A percentile compares a stretch with the other conserved stretches of the same genome.
Conservation (phyloP, 2,888 invertebrate genomes). For the Ligdia adustata region DNA sequence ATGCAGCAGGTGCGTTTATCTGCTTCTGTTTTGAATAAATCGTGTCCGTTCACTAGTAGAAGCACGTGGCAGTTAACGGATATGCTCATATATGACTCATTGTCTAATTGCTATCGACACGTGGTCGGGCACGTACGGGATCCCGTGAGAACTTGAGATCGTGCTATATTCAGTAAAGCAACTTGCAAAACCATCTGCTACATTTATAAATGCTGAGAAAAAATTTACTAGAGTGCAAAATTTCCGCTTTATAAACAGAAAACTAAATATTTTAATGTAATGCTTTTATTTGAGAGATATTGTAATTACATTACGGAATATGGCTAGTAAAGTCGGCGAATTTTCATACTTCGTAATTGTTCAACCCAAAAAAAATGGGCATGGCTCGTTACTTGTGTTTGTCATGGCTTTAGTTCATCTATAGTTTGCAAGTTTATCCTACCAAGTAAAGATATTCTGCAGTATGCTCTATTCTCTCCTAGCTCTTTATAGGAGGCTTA, state of each 20-base stretch:
- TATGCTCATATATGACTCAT: constrained; percentile 57
- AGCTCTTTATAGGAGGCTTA: constrained; percentile 1
- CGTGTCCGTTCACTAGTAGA: constrained; percentile 36
- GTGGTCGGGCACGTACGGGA: constrained; percentile 59
- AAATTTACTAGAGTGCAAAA: no score
- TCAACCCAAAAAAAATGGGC: no score
- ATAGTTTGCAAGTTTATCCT: not conserved
- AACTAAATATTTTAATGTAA: no score
- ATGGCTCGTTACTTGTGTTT: no score
- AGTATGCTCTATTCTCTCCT: not conserved
- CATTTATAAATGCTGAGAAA: no score
- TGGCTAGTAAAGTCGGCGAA: no score
- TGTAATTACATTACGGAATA: no score
- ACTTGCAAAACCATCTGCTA: not conserved
- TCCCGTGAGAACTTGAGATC: constrained; percentile 47
- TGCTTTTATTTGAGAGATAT: no score
- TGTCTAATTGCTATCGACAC: constrained; percentile 65
- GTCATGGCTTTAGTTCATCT: not conserved
- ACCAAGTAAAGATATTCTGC: not conserved
- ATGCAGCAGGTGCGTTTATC: constrained; percentile 28
- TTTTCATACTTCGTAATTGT: no score
- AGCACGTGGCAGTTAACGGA: constrained; percentile 60
- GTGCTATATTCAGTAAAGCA: constrained; percentile 5
- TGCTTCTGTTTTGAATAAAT: constrained; percentile 37
- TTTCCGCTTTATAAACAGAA: no score